Evolutionary conservation across 2,797 vertebrate species (phyloP).

Genomic region (Coregonus suidteri): DNA sequence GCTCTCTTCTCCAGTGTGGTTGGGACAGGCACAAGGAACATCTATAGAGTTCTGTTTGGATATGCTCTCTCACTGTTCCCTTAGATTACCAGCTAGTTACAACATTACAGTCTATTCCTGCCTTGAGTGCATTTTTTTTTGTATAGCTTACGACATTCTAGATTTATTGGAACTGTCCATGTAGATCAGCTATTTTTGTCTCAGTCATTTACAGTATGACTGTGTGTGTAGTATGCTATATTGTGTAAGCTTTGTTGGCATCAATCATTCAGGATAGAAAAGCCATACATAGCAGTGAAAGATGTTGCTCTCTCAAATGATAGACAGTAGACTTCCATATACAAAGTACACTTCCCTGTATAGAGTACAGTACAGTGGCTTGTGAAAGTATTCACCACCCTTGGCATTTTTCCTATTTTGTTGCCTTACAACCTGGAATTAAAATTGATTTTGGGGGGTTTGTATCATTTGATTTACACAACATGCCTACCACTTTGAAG

Average conservation of each 20-base stretch:
- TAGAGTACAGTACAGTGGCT: not conserved
- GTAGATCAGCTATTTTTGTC: conserved; percentile 40
- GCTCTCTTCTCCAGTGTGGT: conserved; percentile 12
- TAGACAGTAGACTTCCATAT: conserved; percentile 31
- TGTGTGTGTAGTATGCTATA: conserved; percentile 28
- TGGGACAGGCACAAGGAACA: not conserved
- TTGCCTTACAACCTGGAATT: no score
- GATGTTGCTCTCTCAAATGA: conserved; percentile 29
- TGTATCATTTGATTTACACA: no score
- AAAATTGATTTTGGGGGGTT: no score
- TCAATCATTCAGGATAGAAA: conserved; percentile 54
- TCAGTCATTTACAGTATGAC: conserved; percentile 41
- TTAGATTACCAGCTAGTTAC: conserved; percentile 31
- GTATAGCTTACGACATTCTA: conserved; percentile 1
- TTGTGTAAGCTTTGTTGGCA: conserved; percentile 51
- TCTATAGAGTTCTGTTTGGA: not conserved
- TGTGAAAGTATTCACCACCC: no score
- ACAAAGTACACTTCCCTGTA: conserved; percentile 27
- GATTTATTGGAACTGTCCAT: conserved; percentile 16
- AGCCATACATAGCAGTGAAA: conserved; percentile 44
- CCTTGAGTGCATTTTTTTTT: conserved; percentile 22
- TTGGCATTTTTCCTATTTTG: no score
- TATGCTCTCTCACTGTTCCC: not conserved
- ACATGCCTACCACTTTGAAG: no score
- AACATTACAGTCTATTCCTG: conserved; percentile 37